These are phyloP conservation scores for Listronotus oregonensis DNA, from an alignment of 1,140 invertebrate species.

Conservation along the genomic window DNA sequence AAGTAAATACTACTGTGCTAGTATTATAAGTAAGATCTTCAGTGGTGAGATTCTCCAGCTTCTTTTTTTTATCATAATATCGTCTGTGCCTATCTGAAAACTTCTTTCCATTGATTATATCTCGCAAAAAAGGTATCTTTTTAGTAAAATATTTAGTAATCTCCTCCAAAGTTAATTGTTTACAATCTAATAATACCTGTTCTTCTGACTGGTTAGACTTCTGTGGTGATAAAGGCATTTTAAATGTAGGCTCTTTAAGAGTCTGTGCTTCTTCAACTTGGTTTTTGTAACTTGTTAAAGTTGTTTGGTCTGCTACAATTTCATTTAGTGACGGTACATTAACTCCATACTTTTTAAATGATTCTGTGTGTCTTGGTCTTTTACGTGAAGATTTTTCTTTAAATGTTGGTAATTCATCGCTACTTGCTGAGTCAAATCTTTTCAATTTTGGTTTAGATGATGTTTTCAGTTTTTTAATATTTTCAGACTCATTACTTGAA, in stretches of 20 bases:
- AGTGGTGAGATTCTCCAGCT: constrained; percentile 2
- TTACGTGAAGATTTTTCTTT: constrained; percentile 5
- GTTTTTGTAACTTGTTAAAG: constrained; percentile 29
- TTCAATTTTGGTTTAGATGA: neutral
- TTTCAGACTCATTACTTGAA: neutral
- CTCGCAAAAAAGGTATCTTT: constrained; percentile 22
- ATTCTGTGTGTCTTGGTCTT: constrained; percentile 2
- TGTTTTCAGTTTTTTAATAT: neutral
- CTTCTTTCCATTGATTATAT: constrained; percentile 33
- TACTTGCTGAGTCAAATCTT: neutral
- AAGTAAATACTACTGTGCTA: constrained; percentile 40
- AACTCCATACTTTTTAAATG: constrained; percentile 40
- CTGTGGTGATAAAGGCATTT: constrained; percentile 11
- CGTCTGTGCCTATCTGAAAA: constrained; percentile 35
- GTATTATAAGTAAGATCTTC: constrained; percentile 41
- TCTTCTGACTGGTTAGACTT: neutral
- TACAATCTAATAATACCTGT: constrained; percentile 36
- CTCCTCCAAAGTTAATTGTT: constrained; percentile 34
- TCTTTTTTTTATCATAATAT: constrained; percentile 20
- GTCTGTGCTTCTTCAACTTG: constrained; percentile 20
- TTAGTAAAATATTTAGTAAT: constrained; percentile 29
- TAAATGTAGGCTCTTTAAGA: constrained; percentile 8
- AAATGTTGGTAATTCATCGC: constrained; percentile 2
- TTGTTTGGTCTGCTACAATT: constrained; percentile 33
- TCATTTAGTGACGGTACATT: constrained; percentile 35